These are phyloP conservation scores for Vombatus ursinus DNA, from an alignment of 2,113 vertebrate species.

Conservation along the genomic window DNA sequence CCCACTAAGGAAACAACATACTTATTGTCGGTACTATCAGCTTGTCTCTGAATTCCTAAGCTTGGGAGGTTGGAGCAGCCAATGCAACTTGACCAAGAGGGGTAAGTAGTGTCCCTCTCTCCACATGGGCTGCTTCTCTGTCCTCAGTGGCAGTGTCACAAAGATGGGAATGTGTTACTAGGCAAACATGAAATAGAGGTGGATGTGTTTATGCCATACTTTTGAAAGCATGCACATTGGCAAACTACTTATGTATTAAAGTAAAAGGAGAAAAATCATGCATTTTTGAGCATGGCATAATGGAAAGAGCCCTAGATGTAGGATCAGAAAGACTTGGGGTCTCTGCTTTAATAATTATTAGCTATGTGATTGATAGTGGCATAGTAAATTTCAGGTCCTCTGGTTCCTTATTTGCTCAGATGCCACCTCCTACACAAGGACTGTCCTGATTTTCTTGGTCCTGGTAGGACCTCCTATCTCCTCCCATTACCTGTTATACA, in stretches of 20 bases:
- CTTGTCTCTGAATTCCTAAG: slow-evolving; percentile 18
- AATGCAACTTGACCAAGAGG: slow-evolving; percentile 10
- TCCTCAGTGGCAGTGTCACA: slow-evolving; percentile 42
- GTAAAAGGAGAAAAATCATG: not conserved
- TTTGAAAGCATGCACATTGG: not conserved
- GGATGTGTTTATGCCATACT: not conserved
- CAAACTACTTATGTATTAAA: slow-evolving; percentile 33
- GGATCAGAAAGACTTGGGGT: not conserved
- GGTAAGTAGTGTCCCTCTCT: slow-evolving; percentile 35
- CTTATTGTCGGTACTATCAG: slow-evolving; percentile 4
- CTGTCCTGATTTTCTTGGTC: not conserved
- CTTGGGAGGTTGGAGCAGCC: slow-evolving; percentile 1
- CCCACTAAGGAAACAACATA: not conserved
- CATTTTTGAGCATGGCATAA: not conserved
- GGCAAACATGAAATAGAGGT: slow-evolving; percentile 5
- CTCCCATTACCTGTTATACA: not conserved
- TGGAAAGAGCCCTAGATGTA: slow-evolving; percentile 17
- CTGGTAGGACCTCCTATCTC: not conserved
- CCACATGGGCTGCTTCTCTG: not conserved
- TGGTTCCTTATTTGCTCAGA: not conserved
- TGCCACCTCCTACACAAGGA: not conserved
- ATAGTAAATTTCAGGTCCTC: not conserved
- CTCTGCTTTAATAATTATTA: not conserved
- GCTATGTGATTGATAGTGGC: not conserved
- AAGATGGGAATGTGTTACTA: not conserved